Evolutionary conservation across 2,113 vertebrate genomes (phyloP).

Genomic region (Salvator merianae): DNA sequence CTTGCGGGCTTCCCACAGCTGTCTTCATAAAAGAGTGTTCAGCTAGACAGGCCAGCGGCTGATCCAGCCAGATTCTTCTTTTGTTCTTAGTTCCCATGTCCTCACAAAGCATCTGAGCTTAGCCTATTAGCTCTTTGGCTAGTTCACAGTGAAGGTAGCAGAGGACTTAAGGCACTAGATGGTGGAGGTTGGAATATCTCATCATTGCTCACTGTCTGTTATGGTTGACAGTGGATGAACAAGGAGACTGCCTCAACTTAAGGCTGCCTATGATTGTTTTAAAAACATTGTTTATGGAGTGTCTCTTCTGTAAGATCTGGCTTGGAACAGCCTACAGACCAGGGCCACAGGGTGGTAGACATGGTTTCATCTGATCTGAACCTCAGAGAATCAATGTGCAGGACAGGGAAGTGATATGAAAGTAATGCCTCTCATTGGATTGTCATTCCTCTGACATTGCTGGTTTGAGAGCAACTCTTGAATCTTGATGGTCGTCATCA

Average conservation of each 20-base stretch:
- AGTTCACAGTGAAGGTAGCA: neutral
- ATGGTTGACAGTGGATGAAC: neutral
- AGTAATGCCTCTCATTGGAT: too few relatives aligned
- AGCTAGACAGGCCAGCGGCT: too few relatives aligned
- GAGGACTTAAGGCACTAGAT: neutral
- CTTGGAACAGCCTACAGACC: too few relatives aligned
- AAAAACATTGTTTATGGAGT: neutral
- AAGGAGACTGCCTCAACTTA: neutral
- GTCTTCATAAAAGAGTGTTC: too few relatives aligned
- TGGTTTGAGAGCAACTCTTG: neutral
- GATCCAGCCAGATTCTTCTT: too few relatives aligned
- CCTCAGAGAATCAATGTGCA: too few relatives aligned
- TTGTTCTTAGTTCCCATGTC: too few relatives aligned
- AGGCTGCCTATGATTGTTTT: neutral
- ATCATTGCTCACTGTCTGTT: neutral
- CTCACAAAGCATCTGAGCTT: neutral
- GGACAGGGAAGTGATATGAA: too few relatives aligned
- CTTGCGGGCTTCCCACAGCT: too few relatives aligned
- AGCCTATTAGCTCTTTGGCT: neutral
- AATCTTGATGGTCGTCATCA: neutral
- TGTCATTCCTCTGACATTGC: too few relatives aligned
- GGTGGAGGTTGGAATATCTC: neutral
- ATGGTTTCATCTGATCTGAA: too few relatives aligned
- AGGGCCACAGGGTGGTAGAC: too few relatives aligned
- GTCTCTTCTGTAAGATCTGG: neutral